Evolutionary conservation across 2,888 invertebrate species (phyloP), one percentile per base, ranked within the genome.

Genomic region (Acronicta aceris): DNA sequence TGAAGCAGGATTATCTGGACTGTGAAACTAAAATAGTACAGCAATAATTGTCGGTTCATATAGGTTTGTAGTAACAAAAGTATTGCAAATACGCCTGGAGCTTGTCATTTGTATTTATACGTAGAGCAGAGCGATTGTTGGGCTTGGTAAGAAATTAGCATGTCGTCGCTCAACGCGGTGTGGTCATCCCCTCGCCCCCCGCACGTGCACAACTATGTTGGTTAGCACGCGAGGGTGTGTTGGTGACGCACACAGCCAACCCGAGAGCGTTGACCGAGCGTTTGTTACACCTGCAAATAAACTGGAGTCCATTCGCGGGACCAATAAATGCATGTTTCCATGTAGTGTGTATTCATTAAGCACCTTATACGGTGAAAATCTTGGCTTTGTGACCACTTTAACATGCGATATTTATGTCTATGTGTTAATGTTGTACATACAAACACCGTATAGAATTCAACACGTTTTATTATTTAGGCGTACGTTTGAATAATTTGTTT

Each of bases 221-320:
- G 59, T 46, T 41, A 36, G 21, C 45, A 48, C 57, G 52, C 57
- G 59, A 61, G 60, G 59, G 60, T 63, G 55, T 79, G 84, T 76
- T 83, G 70, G 61, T 62, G 72, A 63, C 78, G 81, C 85, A 87
- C 87, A 86, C 78, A 82, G 45, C 52, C 59, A 74, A 64, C 63
- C 62, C 50, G 85, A 85, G 93, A 85, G 88, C 93, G 88, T 79
- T 91, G 93, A 94, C 93, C 93, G 85, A 78, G 56, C 84, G 86
- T 86, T 83, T 82, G 89, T 88, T 88, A 90, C 93, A 94, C 93
- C 93, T 94, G 94, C 93, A 88, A 91, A 91, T 88, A 87, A 83
- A 87, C 83, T 71, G 76, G 85, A 87, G 84, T 84, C 84, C 86
- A 82, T 86, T 85, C 83, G 83, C 83, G 82, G 69, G 81, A 83